These are phyloP conservation scores for Ornithorhynchus anatinus DNA, from an alignment of 2,113 vertebrate genomes.

Conservation along the genomic window DNA sequence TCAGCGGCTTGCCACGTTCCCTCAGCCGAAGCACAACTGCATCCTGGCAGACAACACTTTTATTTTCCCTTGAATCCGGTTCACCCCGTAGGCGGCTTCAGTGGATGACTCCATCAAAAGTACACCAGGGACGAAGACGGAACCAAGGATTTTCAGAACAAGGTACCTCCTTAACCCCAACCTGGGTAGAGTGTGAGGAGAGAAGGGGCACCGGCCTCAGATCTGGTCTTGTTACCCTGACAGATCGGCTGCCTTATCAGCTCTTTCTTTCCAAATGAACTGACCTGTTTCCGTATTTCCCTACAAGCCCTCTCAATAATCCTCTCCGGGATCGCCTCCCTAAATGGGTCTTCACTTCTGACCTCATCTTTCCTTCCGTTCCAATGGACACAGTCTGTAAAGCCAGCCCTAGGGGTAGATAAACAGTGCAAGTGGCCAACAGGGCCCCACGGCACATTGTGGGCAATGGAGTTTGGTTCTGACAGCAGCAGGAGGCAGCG, in stretches of 20 bases:
- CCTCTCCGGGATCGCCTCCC: constrained; percentile 5
- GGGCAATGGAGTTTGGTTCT: background rate
- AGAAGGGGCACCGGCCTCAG: background rate
- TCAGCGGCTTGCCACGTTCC: constrained; percentile 15
- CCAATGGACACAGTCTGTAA: constrained; percentile 31
- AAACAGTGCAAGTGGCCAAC: constrained; percentile 14
- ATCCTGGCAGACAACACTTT: background rate
- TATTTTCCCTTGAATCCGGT: background rate
- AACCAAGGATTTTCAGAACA: background rate
- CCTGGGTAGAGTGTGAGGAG: constrained; percentile 16
- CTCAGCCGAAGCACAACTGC: background rate
- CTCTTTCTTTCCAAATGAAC: constrained; percentile 14
- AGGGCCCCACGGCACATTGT: constrained; percentile 12
- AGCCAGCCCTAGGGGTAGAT: constrained; percentile 7
- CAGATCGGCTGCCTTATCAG: background rate
- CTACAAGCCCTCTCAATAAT: constrained; percentile 12
- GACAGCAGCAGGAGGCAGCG: background rate
- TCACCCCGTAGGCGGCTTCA: background rate
- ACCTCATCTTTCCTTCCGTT: too few species aligned
- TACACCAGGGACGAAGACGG: background rate
- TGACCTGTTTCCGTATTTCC: constrained; percentile 15
- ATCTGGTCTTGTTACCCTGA: constrained; percentile 1
- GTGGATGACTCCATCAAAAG: background rate
- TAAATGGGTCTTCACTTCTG: constrained; percentile 47
- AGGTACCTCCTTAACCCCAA: background rate